Evolutionary conservation across 2,797 vertebrate species (phyloP).

Genomic region (Anguilla marmorata): DNA sequence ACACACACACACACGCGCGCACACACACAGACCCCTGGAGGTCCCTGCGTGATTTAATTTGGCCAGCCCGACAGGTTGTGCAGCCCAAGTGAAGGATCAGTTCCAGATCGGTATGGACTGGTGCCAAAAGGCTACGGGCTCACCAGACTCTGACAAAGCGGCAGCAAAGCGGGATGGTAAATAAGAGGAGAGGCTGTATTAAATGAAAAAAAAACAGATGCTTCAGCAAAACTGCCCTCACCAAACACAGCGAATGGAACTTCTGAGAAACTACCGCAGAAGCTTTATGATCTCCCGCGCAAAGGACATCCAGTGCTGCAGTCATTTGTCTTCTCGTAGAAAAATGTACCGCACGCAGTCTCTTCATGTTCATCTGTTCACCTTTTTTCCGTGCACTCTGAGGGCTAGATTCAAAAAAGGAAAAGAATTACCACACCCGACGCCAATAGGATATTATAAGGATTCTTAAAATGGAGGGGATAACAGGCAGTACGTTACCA

Average conservation of each 20-base stretch:
- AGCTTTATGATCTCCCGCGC: not conserved
- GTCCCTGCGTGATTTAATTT: constrained; percentile 10
- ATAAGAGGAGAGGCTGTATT: not conserved
- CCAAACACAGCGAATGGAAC: not conserved
- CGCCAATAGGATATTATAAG: not conserved
- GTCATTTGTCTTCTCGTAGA: not conserved
- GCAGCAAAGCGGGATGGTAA: not conserved
- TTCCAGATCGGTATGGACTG: constrained; percentile 20
- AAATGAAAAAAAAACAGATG: constrained; percentile 22
- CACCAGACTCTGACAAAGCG: not conserved
- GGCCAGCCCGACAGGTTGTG: not conserved
- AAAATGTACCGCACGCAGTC: not conserved
- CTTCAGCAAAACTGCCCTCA: constrained; percentile 23
- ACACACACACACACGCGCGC: not conserved
- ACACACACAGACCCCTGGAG: not conserved
- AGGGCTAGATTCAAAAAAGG: not conserved
- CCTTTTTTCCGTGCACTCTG: not conserved
- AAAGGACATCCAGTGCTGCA: not conserved
- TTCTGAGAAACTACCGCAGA: constrained; percentile 11
- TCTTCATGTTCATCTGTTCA: not conserved
- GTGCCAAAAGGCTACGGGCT: constrained; percentile 28
- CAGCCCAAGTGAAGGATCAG: constrained; percentile 6
- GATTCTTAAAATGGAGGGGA: not conserved
- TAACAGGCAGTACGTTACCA: not conserved
- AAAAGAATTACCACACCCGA: not conserved